These are phyloP conservation scores for Myripristis murdjan DNA, from an alignment of 2,797 vertebrate species.

Conservation along the genomic window DNA sequence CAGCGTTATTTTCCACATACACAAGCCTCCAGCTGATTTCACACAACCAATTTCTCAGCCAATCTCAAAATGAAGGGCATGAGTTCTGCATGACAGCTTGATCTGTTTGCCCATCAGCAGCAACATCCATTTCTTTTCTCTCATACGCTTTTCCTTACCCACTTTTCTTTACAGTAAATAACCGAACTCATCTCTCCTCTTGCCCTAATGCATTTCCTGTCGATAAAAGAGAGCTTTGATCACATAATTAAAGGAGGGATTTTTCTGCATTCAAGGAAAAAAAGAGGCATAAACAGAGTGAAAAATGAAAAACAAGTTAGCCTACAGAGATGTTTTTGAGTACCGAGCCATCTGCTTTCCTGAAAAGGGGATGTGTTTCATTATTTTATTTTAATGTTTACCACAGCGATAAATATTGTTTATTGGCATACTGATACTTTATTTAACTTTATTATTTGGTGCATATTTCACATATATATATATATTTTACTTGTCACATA, in stretches of 20 bases:
- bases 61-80: too few relatives aligned
- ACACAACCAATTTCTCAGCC: too few relatives aligned
- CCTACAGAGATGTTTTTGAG: not conserved
- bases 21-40: not conserved
- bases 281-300: not conserved
- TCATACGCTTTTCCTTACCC: not conserved
- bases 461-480: too few relatives aligned
- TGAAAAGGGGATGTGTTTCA: not conserved
- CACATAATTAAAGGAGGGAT: not conserved
- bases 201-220: not conserved
- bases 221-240: too few relatives aligned
- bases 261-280: not conserved
- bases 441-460: slow-evolving; percentile 20
- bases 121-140: not conserved
- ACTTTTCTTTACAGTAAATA: not conserved
- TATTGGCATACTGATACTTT: not conserved
- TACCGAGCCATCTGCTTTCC: not conserved
- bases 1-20: not conserved
- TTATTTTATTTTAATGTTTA: not conserved
- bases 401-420: not conserved
- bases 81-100: too few relatives aligned
- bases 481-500: slow-evolving; percentile 19
- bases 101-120: too few relatives aligned
- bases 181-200: not conserved
- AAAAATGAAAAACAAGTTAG: not conserved